A percentile compares a stretch with the other conserved stretches of the same genome.
These are phyloP conservation scores for Hydrocynus forskahlii DNA, from an alignment of 2,797 vertebrate genomes.

Conservation along the genomic window DNA sequence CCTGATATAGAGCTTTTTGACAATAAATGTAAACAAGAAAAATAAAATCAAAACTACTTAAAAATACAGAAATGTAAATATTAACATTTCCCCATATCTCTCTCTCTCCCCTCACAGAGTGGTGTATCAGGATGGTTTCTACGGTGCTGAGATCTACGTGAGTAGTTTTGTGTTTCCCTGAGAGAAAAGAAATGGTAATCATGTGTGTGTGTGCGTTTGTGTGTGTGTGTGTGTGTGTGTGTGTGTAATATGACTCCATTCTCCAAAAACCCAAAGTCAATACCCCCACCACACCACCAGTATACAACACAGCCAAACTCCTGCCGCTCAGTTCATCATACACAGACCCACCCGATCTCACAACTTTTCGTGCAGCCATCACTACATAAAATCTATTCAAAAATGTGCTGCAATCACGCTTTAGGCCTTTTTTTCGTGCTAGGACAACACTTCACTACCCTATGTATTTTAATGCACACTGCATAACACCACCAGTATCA, in stretches of 20 bases:
- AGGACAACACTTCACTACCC: no score
- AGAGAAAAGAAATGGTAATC: background rate
- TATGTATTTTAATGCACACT: no score
- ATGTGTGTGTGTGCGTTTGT: background rate
- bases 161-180: slow-evolving; percentile 66
- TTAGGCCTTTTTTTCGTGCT: no score
- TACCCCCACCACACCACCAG: slow-evolving; percentile 60
- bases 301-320: slow-evolving; percentile 75
- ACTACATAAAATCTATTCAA: no score
- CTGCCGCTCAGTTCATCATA: slow-evolving; percentile 62
- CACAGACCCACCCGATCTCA: background rate
- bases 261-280: slow-evolving; percentile 1
- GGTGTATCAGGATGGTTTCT: slow-evolving; percentile 88
- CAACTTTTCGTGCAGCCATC: no score
- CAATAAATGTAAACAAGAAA: no score
- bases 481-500: no score
- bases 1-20: no score
- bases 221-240: background rate
- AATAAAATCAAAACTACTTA: no score
- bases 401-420: no score
- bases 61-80: no score
- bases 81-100: background rate
- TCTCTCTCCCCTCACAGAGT: slow-evolving; percentile 77
- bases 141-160: slow-evolving; percentile 88
- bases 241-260: slow-evolving; percentile 57